Percentiles rank a stretch among this genome's conserved stretches.
phyloP scores from a whole-genome alignment of 23 tunicate species.

The Styela clava region DNA sequence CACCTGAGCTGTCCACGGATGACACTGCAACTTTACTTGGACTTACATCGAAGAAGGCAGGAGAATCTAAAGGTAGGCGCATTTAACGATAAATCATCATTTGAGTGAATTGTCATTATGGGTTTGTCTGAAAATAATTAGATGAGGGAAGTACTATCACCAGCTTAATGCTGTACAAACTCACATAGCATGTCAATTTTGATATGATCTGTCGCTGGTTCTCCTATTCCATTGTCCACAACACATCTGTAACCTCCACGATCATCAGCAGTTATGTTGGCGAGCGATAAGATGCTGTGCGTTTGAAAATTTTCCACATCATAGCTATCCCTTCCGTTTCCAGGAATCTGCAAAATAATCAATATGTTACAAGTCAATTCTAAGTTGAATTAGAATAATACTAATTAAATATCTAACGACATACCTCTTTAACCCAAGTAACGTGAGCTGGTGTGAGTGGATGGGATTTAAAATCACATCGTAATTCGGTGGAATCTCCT shows the following conservation, averaged over 20 bases:
- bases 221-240: conserved; percentile 55
- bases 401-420: neutral
- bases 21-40: conserved; percentile 20
- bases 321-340: conserved; percentile 7
- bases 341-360: neutral
- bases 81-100: neutral
- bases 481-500: conserved; percentile 51
- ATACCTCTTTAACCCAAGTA: conserved; percentile 59
- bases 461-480: conserved; percentile 54
- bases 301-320: conserved; percentile 22
- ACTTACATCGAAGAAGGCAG: neutral
- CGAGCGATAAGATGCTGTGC: conserved; percentile 25
- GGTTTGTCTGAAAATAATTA: too few species aligned
- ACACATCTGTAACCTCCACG: conserved; percentile 62
- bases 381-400: too few species aligned
- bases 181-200: conserved; percentile 39
- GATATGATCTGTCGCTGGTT: neutral
- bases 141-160: too few species aligned
- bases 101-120: neutral
- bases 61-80: conserved; percentile 17
- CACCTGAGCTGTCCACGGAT: neutral
- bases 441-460: conserved; percentile 34
- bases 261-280: conserved; percentile 43
- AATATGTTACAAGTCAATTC: neutral
- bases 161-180: too few species aligned